These are phyloP conservation scores for Pachycephus smyrnensis DNA, from an alignment of 2,888 invertebrate species.

Conservation along the genomic window DNA sequence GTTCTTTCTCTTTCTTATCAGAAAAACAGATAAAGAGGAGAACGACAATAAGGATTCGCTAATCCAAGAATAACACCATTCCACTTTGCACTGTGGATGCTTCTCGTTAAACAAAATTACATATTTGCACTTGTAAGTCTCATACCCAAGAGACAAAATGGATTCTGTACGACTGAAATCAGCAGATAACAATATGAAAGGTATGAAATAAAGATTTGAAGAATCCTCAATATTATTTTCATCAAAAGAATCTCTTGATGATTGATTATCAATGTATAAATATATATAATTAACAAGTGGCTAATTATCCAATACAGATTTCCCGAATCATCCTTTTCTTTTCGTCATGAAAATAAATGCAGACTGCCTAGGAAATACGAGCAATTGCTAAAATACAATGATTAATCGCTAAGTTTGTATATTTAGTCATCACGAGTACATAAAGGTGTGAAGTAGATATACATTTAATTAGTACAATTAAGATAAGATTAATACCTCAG, in stretches of 20 bases:
- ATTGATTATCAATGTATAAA: not conserved
- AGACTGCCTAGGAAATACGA: not conserved
- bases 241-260: not conserved
- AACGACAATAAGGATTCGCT: not conserved
- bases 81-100: too few species aligned
- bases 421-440: not conserved
- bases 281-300: too few species aligned
- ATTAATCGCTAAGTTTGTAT: not conserved
- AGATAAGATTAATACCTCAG: not conserved
- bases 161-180: too few species aligned
- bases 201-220: too few species aligned
- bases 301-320: not conserved
- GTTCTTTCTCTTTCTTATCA: not conserved
- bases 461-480: not conserved
- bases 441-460: not conserved
- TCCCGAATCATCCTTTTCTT: not conserved
- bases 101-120: too few species aligned
- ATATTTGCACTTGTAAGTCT: too few species aligned
- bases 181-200: too few species aligned
- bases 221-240: too few species aligned
- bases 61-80: too few species aligned
- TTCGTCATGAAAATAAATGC: not conserved
- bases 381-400: not conserved
- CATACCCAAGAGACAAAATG: too few species aligned
- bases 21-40: not conserved